Evolutionary conservation across 2,888 invertebrate species (phyloP), one percentile per base, ranked within the genome.

Genomic region (Monoplex corrugatus): DNA sequence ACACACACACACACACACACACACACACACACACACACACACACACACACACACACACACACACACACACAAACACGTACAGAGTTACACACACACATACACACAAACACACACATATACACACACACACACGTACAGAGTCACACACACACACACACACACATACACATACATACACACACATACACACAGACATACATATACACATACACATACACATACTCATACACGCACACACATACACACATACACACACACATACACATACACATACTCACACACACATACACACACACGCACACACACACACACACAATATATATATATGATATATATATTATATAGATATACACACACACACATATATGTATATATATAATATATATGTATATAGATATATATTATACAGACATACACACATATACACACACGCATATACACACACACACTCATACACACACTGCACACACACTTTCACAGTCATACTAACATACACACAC

Each of bases 391-490:
- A 23, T 63, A 28, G 3, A 23, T 63, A 28, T 16, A 23, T 63
- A 28, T 28, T 6, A 28, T 6, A 84, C 84, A 45, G 3, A 45
- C 83, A 83, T n/a, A 83, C 83, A 83, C 45, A 45, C 84, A n/a
- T 32, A 45, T 32, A 10, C 84, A 45, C 84, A 45, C 84, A n/a
- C 50, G 45, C 84, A 84, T 45, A 84, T n/a, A n/a, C 50, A 45
- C 43, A 82, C 82, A 82, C 82, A 82, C 82, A 82, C 82, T 16
- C 10, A 82, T 43, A 82, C 82, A 40, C 43, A 82, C 82, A 82
- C 82, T 23, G 23, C 63, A 63, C 63, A 63, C 63, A 63, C 63
- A 63, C n/a, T n/a, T 13, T 50, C 19, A 19, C 8, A 50, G 50
- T 19, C 8, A 50, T 50, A 13, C 50, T 50, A 19, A 13, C 50